Conservation (phyloP, 2,888 invertebrate species). For the Coenonympha glycerion region DNA sequence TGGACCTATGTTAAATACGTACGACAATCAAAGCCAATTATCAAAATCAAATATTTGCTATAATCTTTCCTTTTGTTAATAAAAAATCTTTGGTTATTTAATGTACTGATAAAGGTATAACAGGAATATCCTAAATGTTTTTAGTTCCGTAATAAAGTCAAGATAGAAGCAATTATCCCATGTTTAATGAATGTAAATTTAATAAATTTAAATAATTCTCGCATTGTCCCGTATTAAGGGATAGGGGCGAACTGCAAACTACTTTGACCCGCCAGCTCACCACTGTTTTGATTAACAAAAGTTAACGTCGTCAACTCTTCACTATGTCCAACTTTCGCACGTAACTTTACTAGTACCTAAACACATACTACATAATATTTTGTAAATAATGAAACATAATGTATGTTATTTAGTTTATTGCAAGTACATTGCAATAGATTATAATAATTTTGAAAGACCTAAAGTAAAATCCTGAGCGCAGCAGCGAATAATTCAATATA, state of each 20-base stretch:
- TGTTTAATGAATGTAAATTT: constrained; percentile 22
- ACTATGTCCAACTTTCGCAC: constrained; percentile 51
- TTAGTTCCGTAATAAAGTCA: constrained; percentile 7
- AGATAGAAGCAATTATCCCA: constrained; percentile 4
- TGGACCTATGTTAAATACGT: too few species aligned
- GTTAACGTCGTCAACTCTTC: constrained; percentile 49
- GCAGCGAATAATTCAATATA: too few species aligned
- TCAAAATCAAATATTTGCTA: too few species aligned
- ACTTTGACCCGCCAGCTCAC: constrained; percentile 45
- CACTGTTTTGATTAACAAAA: constrained; percentile 63
- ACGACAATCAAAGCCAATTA: too few species aligned
- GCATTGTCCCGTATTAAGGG: constrained; percentile 42
- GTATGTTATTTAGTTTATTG: too few species aligned
- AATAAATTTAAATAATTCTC: constrained; percentile 51
- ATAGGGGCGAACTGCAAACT: constrained; percentile 50
- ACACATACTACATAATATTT: neutral
- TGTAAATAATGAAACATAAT: too few species aligned
- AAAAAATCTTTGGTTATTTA: too few species aligned
- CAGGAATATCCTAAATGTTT: constrained; percentile 2
- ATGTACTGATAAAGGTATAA: neutral
- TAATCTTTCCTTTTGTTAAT: too few species aligned
- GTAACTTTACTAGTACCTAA: constrained; percentile 36
- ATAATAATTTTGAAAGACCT: too few species aligned
- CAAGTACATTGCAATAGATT: too few species aligned
- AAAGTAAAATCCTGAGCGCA: too few species aligned